A percentile compares a stretch with the other conserved stretches of the same genome.
These are phyloP conservation scores for Heteromurus nitidus DNA, from an alignment of 2,888 invertebrate genomes.

Conservation along the genomic window DNA sequence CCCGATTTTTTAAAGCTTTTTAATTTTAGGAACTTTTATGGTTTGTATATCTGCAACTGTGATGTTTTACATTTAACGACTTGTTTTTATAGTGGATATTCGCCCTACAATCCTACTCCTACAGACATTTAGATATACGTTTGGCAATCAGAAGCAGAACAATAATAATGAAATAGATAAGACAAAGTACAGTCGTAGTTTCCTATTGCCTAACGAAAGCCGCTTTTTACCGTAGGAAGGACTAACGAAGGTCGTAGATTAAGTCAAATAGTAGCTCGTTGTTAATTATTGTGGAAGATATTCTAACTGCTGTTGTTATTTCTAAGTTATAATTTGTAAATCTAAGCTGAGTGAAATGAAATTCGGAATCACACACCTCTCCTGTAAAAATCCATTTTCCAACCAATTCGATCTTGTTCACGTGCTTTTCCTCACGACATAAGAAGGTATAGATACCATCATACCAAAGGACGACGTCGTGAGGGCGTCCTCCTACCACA, in stretches of 20 bases:
- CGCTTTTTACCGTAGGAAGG: neutral
- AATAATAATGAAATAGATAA: slow-evolving; percentile 12
- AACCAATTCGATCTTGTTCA: neutral
- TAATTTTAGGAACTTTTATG: too few relatives aligned
- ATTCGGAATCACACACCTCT: neutral
- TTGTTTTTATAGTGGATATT: neutral
- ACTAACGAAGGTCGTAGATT: neutral
- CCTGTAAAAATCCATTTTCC: neutral
- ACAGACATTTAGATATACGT: neutral
- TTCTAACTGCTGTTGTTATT: slow-evolving; percentile 15
- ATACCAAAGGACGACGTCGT: too few relatives aligned
- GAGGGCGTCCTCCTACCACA: neutral
- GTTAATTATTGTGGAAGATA: neutral
- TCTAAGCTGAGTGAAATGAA: neutral
- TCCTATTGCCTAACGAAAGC: neutral
- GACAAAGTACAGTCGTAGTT: neutral
- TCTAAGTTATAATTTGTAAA: slow-evolving; percentile 1
- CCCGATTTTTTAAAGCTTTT: too few relatives aligned
- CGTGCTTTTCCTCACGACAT: neutral
- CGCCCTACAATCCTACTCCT: neutral
- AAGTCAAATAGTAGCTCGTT: neutral
- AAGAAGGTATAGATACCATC: neutral
- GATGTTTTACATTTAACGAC: neutral
- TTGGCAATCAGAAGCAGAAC: slow-evolving; percentile 39
- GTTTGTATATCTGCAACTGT: too few relatives aligned